Base-by-base conservation (phyloP, 1,140 invertebrate genomes). In the Drosophila paulistorum region DNA sequence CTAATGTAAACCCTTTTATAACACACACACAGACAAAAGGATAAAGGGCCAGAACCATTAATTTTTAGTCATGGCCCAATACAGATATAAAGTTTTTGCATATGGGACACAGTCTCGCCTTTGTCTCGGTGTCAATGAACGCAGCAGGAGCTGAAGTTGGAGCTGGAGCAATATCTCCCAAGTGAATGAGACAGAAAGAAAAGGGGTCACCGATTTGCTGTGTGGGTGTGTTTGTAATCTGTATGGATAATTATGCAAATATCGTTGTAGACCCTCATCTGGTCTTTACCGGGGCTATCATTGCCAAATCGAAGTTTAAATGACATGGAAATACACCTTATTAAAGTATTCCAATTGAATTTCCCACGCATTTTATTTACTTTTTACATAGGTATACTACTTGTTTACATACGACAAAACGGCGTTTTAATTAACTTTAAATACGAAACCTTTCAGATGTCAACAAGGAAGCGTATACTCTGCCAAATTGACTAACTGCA, bases 221-320 rank as follows among this genome's bases (percentile, higher is more conserved):
- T 45, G 14, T 7, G n/a, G 7, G 10, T 13, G 48, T 17, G 51
- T 35, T 10, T 57, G 54, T 57, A 26, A 30, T 30, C 30, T 60
- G 35, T 7, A n/a, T 7, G 20, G 33, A 37, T 86, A 83, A 86
- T 86, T 89, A 86, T 86, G 84, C 84, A 86, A 86, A 86, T 86
- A 73, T 61, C 35, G 23, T 23, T 51, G 17, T 48, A 65, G 55
- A 58, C 41, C 76, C 77, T 74, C 67, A 70, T 83, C 72, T 77
- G 58, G 30, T 33, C 41, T 58, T 62, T 69, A 51, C 61, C 35
- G 5, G 9, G 63, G 54, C 74, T 83, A 83, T 83, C 79, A 76
- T 75, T 83, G 72, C 74, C 84, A 82, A 83, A 79, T 89, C 77
- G 76, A 74, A 67, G 70, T 63, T 87, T 82, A 77, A 76, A 54